Evolutionary conservation across 2,888 invertebrate species (phyloP).

Genomic region (Microchrysa polita): DNA sequence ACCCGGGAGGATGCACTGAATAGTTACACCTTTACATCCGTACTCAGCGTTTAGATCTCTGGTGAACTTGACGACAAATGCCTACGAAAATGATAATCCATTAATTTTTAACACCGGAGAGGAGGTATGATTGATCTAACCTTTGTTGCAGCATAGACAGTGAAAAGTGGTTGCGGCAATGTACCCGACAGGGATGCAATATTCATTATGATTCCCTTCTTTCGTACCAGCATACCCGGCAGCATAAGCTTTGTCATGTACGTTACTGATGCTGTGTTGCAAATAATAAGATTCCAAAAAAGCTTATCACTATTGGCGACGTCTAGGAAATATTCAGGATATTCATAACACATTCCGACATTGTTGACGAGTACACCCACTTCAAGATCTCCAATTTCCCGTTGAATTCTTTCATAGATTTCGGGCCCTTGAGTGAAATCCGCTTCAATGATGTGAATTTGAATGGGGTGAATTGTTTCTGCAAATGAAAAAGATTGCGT

Average conservation of each 20-base stretch:
- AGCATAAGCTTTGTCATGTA: slow-evolving; percentile 87
- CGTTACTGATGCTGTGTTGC: slow-evolving; percentile 82
- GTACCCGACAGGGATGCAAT: slow-evolving; percentile 84
- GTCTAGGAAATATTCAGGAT: slow-evolving; percentile 83
- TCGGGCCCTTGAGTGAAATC: slow-evolving; percentile 80
- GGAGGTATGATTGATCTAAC: slow-evolving; percentile 64
- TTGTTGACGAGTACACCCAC: slow-evolving; percentile 92
- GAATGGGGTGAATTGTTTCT: slow-evolving; percentile 74
- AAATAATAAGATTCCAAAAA: slow-evolving; percentile 75
- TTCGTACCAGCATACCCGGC: slow-evolving; percentile 83
- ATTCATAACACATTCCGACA: slow-evolving; percentile 85
- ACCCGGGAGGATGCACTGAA: slow-evolving; percentile 87
- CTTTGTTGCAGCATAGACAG: slow-evolving; percentile 90
- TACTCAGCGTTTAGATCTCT: slow-evolving; percentile 82
- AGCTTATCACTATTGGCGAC: slow-evolving; percentile 70
- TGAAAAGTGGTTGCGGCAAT: slow-evolving; percentile 82
- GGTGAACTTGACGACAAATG: slow-evolving; percentile 83
- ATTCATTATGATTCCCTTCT: slow-evolving; percentile 88
- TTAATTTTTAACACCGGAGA: too few species aligned
- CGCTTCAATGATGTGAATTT: slow-evolving; percentile 80
- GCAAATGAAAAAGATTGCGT: slow-evolving; percentile 51
- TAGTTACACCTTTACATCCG: slow-evolving; percentile 73
- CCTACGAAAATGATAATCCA: too few species aligned
- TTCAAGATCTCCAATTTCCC: slow-evolving; percentile 76
- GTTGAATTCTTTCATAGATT: slow-evolving; percentile 78